Evolutionary conservation across 1,140 invertebrate species (phyloP).

Genomic region (Pemphigus obesinymphae): DNA sequence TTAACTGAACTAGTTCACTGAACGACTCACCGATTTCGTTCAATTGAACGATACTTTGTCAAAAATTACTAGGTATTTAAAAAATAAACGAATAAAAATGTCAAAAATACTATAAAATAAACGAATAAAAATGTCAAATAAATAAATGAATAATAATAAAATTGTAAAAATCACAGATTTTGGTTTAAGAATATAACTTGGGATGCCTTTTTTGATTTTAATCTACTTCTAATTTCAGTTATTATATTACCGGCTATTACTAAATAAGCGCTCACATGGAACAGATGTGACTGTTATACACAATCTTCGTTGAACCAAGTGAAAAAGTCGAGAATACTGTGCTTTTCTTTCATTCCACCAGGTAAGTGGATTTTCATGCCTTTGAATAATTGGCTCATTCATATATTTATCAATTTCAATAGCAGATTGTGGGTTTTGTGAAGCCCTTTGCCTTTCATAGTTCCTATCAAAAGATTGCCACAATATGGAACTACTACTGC

Average conservation of each 20-base stretch:
- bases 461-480: background rate
- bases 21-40: no score
- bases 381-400: background rate
- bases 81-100: no score
- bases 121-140: no score
- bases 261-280: background rate
- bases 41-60: no score
- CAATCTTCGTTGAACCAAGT: background rate
- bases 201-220: no score
- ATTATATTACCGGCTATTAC: no score
- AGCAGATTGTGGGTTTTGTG: background rate
- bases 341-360: background rate
- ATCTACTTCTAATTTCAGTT: no score
- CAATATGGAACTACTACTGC: background rate
- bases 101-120: no score
- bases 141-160: no score
- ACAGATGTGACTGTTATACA: background rate
- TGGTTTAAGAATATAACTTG: no score
- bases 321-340: background rate
- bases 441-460: background rate
- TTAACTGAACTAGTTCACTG: no score
- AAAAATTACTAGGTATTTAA: no score
- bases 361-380: background rate
- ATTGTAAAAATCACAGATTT: background rate
- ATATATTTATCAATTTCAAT: background rate